These are phyloP conservation scores for Zelostemma sp. DNA, from an alignment of 1,140 invertebrate species.

Conservation along the genomic window DNA sequence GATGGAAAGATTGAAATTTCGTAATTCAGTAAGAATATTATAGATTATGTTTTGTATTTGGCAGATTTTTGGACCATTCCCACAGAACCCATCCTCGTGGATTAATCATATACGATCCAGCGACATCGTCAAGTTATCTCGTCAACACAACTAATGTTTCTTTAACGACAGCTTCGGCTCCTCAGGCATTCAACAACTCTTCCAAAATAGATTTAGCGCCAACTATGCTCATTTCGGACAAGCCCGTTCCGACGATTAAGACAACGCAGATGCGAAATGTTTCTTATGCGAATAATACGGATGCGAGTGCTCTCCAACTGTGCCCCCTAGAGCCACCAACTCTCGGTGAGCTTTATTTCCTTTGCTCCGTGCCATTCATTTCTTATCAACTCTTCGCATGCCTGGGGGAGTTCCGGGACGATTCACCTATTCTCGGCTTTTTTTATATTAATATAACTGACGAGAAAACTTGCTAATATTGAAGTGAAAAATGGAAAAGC, in stretches of 20 bases:
- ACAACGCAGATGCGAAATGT: slow-evolving; percentile 21
- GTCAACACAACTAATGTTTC: slow-evolving; percentile 46
- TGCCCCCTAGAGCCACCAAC: slow-evolving; percentile 68
- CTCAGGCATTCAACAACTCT: slow-evolving; percentile 43
- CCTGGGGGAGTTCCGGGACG: no score
- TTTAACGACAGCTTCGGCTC: slow-evolving; percentile 39
- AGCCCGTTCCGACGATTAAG: slow-evolving; percentile 8
- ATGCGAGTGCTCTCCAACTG: slow-evolving; percentile 41
- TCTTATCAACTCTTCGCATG: no score
- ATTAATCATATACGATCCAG: slow-evolving; percentile 63
- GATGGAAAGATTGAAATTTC: no score
- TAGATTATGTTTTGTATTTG: no score
- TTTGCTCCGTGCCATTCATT: no score
- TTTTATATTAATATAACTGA: no score
- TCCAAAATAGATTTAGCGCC: slow-evolving; percentile 43
- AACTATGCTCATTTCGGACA: slow-evolving; percentile 37
- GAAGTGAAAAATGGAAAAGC: no score
- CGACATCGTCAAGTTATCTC: slow-evolving; percentile 43
- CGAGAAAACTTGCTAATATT: no score
- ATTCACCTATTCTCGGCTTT: no score
- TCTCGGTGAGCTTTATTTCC: slow-evolving; percentile 59
- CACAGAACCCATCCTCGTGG: slow-evolving; percentile 59
- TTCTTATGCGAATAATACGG: slow-evolving; percentile 29
- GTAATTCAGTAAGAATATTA: no score
- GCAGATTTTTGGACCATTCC: slow-evolving; percentile 59